Evolutionary conservation across 2,888 invertebrate genomes (phyloP), one percentile per base, ranked within the genome.

Genomic region (Dinocampus coccinellae): DNA sequence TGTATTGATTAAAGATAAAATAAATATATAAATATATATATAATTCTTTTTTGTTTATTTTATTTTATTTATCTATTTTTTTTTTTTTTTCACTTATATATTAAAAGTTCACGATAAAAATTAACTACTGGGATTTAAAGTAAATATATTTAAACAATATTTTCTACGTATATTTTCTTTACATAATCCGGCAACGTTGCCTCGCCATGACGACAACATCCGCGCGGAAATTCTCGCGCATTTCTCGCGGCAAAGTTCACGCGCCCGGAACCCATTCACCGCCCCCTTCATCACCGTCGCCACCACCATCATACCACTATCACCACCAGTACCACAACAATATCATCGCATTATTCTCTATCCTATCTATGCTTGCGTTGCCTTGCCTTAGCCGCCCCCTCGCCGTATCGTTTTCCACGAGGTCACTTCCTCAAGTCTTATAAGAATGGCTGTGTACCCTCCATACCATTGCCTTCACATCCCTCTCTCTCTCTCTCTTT

Each of bases 221-320:
- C 75, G 72, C 67, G 73, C 76, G 77, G 71, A 75, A 75, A 75
- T 72, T 76, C 73, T 72, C 71, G 68, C 64, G 75, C 69, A 72
- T 74, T 77, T 77, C 69, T 73, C 75, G 76, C 72, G 65, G 72
- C 73, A 72, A 74, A 76, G 75, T 75, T 76, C 75, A 76, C 76
- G 75, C 70, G 76, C 75, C 71, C 71, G 73, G 74, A 73, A 73
- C 67, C 70, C 75, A 74, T 76, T 73, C 73, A 69, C 68, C 71
- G 73, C 55, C 66, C 64, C 69, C 69, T 69, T 65, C 65, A 58
- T 63, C 53, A 62, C 36, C 55, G 22, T 55, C 58, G 64, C 22
- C 60, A 58, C 55, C 68, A 68, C 65, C 57, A 61, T 42, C 58
- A 29, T 29, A 29, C 29, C 29, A 29, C 47, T 52, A 55, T 57